Conservation (phyloP, 2,888 invertebrate genomes). For the Thereva unica region DNA sequence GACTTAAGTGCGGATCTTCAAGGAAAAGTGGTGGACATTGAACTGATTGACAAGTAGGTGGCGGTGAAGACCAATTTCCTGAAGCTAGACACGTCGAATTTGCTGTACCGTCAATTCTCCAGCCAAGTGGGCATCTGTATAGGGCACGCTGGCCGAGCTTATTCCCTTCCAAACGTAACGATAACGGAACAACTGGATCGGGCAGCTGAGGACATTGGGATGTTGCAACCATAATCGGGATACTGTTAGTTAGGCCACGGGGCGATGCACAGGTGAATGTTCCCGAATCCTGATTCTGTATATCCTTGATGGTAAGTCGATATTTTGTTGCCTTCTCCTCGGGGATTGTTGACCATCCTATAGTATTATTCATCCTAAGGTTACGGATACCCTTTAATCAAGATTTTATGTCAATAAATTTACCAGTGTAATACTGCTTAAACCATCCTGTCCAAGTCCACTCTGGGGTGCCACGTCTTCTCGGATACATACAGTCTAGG, state of each 20-base stretch:
- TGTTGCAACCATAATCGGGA: conserved; percentile 67
- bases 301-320: conserved; percentile 78
- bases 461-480: conserved; percentile 77
- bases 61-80: conserved; percentile 77
- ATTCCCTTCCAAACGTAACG: conserved; percentile 75
- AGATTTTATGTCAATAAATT: conserved; percentile 42
- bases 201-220: conserved; percentile 68
- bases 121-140: conserved; percentile 74
- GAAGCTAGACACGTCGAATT: conserved; percentile 82
- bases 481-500: conserved; percentile 79
- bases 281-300: conserved; percentile 81
- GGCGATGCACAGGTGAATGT: conserved; percentile 84
- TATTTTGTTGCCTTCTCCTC: conserved; percentile 79
- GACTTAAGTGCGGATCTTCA: conserved; percentile 71
- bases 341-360: conserved; percentile 57
- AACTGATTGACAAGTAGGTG: conserved; percentile 77
- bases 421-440: conserved; percentile 78
- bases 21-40: conserved; percentile 73
- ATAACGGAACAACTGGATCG: conserved; percentile 66
- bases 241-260: conserved; percentile 69
- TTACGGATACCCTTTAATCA: conserved; percentile 23
- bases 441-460: conserved; percentile 87
- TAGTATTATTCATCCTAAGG: conserved; percentile 25
- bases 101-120: conserved; percentile 74
- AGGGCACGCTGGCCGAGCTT: conserved; percentile 74